Conservation (phyloP, 1,140 invertebrate genomes). For the Apis laboriosa region DNA sequence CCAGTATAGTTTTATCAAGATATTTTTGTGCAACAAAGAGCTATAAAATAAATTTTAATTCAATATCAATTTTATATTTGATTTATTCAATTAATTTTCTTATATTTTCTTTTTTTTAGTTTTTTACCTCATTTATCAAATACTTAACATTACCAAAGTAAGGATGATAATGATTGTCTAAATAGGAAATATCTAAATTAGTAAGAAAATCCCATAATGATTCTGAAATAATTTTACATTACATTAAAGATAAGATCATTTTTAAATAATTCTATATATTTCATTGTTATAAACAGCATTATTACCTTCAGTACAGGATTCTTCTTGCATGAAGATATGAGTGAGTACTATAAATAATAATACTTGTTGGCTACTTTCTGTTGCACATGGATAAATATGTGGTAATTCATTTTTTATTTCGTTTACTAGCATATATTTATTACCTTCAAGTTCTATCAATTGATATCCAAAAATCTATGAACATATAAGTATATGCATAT, state of each 20-base stretch:
- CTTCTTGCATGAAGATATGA: constrained; percentile 73
- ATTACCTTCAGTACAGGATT: constrained; percentile 67
- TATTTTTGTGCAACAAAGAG: constrained; percentile 71
- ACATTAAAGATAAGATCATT: background rate
- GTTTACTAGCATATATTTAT: constrained; percentile 71
- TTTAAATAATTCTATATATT: background rate
- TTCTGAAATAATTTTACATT: constrained; percentile 55
- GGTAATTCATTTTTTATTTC: constrained; percentile 59
- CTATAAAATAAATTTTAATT: constrained; percentile 40
- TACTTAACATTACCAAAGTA: constrained; percentile 70
- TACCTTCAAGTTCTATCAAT: constrained; percentile 60
- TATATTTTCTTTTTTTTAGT: background rate
- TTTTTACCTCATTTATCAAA: constrained; percentile 65
- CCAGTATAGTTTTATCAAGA: constrained; percentile 42
- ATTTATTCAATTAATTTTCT: background rate
- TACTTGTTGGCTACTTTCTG: constrained; percentile 47
- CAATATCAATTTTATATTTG: background rate
- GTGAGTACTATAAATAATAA: constrained; percentile 68
- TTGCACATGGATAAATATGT: constrained; percentile 49
- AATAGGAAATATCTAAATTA: constrained; percentile 57
- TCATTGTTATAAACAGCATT: background rate
- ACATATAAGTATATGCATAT: constrained; percentile 26
- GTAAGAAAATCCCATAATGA: constrained; percentile 64
- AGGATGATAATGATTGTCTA: constrained; percentile 42
- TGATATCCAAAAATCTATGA: constrained; percentile 73